phyloP scores from a whole-genome alignment of 2,888 invertebrate species.

The Steinernema carpocapsae region DNA sequence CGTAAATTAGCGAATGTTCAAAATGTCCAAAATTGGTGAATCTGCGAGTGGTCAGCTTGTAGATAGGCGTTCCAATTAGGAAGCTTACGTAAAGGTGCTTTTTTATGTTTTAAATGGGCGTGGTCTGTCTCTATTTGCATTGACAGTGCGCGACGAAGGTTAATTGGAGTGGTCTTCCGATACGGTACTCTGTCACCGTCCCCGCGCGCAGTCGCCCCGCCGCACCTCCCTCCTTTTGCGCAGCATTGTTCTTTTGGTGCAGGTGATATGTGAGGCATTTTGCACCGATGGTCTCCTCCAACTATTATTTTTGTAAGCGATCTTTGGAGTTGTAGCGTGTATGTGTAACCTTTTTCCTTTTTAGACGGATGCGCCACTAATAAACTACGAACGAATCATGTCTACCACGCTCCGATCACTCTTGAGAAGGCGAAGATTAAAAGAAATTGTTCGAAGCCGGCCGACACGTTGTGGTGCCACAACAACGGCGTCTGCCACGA shows the following conservation, averaged over 20 bases:
- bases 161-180: slow-evolving; percentile 32
- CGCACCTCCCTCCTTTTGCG: slow-evolving; percentile 36
- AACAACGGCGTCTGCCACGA: slow-evolving; percentile 2
- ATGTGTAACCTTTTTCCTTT: background rate
- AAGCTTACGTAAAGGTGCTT: no score
- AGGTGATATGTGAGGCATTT: slow-evolving; percentile 31
- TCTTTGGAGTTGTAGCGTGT: background rate
- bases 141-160: slow-evolving; percentile 10
- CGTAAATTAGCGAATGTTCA: slow-evolving; percentile 7
- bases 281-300: slow-evolving; percentile 21
- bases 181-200: slow-evolving; percentile 32
- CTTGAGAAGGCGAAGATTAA: background rate
- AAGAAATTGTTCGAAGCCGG: background rate
- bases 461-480: background rate
- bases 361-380: slow-evolving; percentile 28
- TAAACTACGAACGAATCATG: background rate
- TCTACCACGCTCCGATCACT: slow-evolving; percentile 2
- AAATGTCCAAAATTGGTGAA: background rate
- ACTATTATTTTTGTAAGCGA: slow-evolving; percentile 29
- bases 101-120: background rate
- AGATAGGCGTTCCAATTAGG: background rate
- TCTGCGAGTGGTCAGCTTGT: background rate
- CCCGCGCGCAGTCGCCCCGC: slow-evolving; percentile 20
- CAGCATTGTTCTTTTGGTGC: slow-evolving; percentile 37
- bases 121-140: background rate